A percentile compares a stretch with the other conserved stretches of the same genome.
Conservation (phyloP, 2,888 invertebrate species). For the Lithophane semibrunnea region DNA sequence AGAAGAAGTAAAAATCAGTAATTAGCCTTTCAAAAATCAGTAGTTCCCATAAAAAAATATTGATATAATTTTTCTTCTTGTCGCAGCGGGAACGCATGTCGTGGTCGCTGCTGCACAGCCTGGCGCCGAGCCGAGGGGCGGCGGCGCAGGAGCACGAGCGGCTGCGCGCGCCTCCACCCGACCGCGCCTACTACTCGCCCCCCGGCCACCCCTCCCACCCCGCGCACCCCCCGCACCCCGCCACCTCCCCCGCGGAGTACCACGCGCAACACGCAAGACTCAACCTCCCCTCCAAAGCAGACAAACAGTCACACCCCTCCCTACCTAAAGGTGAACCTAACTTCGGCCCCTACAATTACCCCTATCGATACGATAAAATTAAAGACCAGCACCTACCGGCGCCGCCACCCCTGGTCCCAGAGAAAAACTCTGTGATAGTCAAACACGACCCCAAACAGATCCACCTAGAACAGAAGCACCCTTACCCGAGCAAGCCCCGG, state of each 20-base stretch:
- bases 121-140: slow-evolving; percentile 85
- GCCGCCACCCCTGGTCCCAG: slow-evolving; percentile 92
- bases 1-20: neutral
- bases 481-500: slow-evolving; percentile 91
- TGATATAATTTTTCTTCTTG: slow-evolving; percentile 64
- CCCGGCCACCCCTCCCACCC: slow-evolving; percentile 70
- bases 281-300: slow-evolving; percentile 80
- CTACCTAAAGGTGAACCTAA: slow-evolving; percentile 92
- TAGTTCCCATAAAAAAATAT: neutral
- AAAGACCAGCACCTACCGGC: slow-evolving; percentile 92
- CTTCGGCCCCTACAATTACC: slow-evolving; percentile 92
- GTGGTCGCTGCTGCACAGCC: slow-evolving; percentile 90
- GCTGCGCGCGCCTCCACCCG: slow-evolving; percentile 71
- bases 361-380: slow-evolving; percentile 92
- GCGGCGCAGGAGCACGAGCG: slow-evolving; percentile 74
- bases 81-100: slow-evolving; percentile 89
- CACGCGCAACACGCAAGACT: slow-evolving; percentile 78
- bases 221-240: slow-evolving; percentile 70
- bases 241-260: slow-evolving; percentile 77
- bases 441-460: slow-evolving; percentile 93
- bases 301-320: slow-evolving; percentile 81
- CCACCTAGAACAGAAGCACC: slow-evolving; percentile 90
- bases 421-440: slow-evolving; percentile 95
- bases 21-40: too few species aligned
- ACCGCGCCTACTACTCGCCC: slow-evolving; percentile 73